These are phyloP conservation scores for Herpetotheres cachinnans DNA, from an alignment of 2,113 vertebrate genomes.

Conservation along the genomic window DNA sequence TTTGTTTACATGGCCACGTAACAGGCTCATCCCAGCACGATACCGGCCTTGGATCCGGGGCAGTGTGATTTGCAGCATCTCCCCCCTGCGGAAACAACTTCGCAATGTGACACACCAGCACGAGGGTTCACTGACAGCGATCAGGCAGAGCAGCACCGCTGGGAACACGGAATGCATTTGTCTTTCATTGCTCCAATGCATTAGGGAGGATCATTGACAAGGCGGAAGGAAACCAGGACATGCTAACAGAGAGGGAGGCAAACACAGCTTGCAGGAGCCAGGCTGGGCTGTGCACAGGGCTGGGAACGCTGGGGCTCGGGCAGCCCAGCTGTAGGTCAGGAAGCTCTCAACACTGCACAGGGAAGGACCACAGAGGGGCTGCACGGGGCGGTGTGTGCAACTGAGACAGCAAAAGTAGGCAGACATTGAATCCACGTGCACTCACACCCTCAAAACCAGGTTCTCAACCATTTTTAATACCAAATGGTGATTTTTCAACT, in stretches of 20 bases:
- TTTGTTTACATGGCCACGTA: fast-evolving
- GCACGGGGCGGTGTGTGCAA: fast-evolving
- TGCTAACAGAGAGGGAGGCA: not conserved
- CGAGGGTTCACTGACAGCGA: fast-evolving
- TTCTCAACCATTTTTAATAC: not conserved
- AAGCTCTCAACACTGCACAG: fast-evolving
- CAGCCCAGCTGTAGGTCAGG: not conserved
- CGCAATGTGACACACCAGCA: not conserved
- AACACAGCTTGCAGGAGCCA: not conserved
- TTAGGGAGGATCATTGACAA: not conserved
- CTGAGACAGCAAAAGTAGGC: not conserved
- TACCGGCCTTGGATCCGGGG: fast-evolving
- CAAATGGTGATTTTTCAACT: not conserved
- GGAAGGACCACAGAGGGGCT: not conserved
- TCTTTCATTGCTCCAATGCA: fast-evolving
- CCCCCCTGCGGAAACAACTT: not conserved
- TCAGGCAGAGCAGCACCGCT: not conserved
- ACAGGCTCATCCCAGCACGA: fast-evolving
- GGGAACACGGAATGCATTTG: not conserved
- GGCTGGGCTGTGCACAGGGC: not conserved
- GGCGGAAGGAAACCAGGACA: not conserved
- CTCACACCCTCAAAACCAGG: not conserved
- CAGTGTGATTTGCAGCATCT: not conserved
- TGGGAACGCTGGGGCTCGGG: not conserved
- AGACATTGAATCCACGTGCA: not conserved